Conservation (phyloP, 2,797 vertebrate genomes). For the Rhynchonycteris naso region DNA sequence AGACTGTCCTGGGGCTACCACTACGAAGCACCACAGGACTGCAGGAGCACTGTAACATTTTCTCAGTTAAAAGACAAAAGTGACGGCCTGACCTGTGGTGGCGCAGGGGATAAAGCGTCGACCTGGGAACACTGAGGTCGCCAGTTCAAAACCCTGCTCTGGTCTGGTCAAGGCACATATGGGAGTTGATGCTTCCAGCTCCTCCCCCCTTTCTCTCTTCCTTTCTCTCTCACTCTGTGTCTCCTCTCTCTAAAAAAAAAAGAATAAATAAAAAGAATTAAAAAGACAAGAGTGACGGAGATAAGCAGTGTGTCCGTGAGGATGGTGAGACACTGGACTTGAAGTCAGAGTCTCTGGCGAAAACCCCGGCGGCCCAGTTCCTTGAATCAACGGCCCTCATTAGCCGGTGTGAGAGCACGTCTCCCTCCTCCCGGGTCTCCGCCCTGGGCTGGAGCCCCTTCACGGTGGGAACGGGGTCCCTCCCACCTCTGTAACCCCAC, state of each 20-base stretch:
- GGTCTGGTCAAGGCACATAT: too few species aligned
- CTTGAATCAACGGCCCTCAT: background rate
- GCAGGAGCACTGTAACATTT: background rate
- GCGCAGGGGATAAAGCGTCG: too few species aligned
- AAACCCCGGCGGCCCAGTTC: background rate
- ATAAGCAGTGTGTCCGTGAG: background rate
- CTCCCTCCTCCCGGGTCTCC: background rate
- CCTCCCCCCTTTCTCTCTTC: too few species aligned
- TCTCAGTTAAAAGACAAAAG: background rate
- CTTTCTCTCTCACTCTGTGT: too few species aligned
- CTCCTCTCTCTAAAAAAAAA: too few species aligned
- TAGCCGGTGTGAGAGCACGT: background rate
- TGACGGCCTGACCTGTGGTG: too few species aligned
- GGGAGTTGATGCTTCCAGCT: too few species aligned
- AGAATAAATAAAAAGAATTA: too few species aligned
- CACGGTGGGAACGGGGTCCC: rapidly evolving
- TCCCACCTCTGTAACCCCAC: background rate
- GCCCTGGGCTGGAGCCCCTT: background rate
- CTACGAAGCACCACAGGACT: background rate
- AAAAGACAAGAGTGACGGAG: background rate
- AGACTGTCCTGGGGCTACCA: background rate
- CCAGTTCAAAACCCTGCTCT: too few species aligned
- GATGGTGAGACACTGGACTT: background rate
- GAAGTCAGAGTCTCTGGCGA: background rate
- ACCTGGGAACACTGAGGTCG: too few species aligned